Conservation (phyloP, 2,888 invertebrate genomes). For the Fragum fragum region DNA sequence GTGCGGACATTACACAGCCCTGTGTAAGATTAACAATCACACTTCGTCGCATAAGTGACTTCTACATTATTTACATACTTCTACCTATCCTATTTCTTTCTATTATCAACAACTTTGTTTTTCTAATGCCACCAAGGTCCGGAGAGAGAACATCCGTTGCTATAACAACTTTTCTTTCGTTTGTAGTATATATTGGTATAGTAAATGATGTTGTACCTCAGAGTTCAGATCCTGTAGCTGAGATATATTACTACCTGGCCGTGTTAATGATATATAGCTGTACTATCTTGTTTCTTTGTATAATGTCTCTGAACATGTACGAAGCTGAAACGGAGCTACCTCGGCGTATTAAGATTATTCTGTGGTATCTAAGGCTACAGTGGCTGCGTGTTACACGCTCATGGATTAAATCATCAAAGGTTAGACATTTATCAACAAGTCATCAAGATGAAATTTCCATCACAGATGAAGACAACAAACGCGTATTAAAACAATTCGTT, state of each 20-base stretch:
- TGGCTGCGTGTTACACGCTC: no score
- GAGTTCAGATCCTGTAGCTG: conserved; percentile 50
- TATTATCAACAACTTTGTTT: conserved; percentile 45
- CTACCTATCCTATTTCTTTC: conserved; percentile 50
- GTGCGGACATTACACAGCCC: not conserved
- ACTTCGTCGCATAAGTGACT: conserved; percentile 36
- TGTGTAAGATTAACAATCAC: not conserved
- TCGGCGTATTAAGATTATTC: not conserved
- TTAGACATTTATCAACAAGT: not conserved
- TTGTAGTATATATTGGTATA: conserved; percentile 56
- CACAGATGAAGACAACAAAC: not conserved
- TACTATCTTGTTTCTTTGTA: conserved; percentile 32
- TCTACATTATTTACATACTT: conserved; percentile 50
- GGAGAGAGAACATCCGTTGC: conserved; percentile 56
- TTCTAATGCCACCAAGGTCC: conserved; percentile 53
- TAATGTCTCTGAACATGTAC: conserved; percentile 48
- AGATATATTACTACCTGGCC: conserved; percentile 51
- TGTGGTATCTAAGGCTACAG: not conserved
- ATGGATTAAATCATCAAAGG: not conserved
- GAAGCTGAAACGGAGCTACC: conserved; percentile 34
- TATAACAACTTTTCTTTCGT: conserved; percentile 56
- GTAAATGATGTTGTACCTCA: conserved; percentile 57
- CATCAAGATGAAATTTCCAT: not conserved
- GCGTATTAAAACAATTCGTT: no score
- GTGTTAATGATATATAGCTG: conserved; percentile 47